Evolutionary conservation across 2,797 vertebrate genomes (phyloP).

Genomic region (Mormyrops attenuatus): DNA sequence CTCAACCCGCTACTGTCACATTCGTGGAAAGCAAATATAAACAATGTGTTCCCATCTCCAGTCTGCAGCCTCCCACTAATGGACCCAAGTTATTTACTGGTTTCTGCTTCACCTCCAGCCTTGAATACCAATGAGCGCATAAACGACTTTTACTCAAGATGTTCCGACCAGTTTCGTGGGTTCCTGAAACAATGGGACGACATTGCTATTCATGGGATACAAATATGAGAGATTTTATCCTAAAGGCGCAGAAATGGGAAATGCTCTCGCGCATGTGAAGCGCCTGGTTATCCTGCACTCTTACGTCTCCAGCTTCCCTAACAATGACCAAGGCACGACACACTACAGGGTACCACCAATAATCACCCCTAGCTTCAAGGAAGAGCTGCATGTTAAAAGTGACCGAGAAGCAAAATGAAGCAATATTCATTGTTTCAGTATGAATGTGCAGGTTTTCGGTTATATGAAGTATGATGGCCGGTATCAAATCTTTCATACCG

Average conservation of each 20-base stretch:
- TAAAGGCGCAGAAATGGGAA: background rate
- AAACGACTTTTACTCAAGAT: background rate
- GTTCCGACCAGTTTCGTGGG: background rate
- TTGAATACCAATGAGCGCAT: background rate
- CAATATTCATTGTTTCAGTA: background rate
- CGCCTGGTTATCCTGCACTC: background rate
- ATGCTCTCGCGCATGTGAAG: background rate
- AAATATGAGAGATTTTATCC: background rate
- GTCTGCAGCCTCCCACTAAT: background rate
- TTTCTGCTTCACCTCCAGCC: background rate
- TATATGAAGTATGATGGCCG: background rate
- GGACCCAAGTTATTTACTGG: conserved; percentile 1
- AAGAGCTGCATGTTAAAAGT: background rate
- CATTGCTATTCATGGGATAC: background rate
- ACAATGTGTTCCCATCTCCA: background rate
- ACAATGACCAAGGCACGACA: background rate
- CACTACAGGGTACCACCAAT: background rate
- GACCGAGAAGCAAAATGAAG: background rate
- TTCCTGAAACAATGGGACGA: background rate
- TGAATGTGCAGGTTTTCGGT: background rate
- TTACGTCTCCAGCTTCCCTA: background rate
- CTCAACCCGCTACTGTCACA: background rate
- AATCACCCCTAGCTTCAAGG: background rate
- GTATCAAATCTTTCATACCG: background rate
- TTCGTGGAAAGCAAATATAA: background rate